Evolutionary conservation across 2,888 invertebrate species (phyloP), one percentile per base, ranked within the genome.

Genomic region (Uloborus plumipes): DNA sequence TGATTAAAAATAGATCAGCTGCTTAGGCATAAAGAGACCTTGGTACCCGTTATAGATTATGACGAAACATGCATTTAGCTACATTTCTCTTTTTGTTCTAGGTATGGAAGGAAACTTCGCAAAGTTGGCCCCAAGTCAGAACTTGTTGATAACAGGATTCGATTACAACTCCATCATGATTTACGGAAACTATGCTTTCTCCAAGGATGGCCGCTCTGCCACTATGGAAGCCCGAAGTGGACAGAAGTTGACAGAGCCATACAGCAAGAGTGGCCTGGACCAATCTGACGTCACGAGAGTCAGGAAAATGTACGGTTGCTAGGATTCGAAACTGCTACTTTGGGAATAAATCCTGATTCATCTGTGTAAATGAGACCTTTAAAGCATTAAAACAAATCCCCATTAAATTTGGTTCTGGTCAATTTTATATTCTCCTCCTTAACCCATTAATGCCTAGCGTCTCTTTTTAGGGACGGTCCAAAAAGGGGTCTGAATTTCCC

Each of bases 81-180:
- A 59, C 14, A 13, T 58, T 20, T 22, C 13, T 3, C 22, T 7
- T 22, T 53, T 58, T 55, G 26, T n/a, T 14, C 20, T 16, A 79
- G 78, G 78, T 59, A 72, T 72, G 78, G 78, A 79, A 66, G 51
- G 59, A 0, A 79, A 79, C 22, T 79, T 79, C 49, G 70, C 39
- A 0, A 79, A 79, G 39, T 20, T 79, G 22, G 20, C 31, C 0
- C 51, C 65, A 1, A 31, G 66, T 15, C 78, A 79, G 47, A 79
- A 79, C 18, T 18, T 71, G 16, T 31, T 78, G 15, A 20, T 71
- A 4, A 78, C 71, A 7, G 50, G 31, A 0, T 78, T 78, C 20
- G 71, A 78, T 31, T 80, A 80, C 6, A 66, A 55, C 6, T 80
- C 80, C 26, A 74, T 80, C 31, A 80, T 80, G 80, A 80, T 80